These are phyloP conservation scores for Calliopsis andreniformis DNA, from an alignment of 1,140 invertebrate genomes.

Conservation along the genomic window DNA sequence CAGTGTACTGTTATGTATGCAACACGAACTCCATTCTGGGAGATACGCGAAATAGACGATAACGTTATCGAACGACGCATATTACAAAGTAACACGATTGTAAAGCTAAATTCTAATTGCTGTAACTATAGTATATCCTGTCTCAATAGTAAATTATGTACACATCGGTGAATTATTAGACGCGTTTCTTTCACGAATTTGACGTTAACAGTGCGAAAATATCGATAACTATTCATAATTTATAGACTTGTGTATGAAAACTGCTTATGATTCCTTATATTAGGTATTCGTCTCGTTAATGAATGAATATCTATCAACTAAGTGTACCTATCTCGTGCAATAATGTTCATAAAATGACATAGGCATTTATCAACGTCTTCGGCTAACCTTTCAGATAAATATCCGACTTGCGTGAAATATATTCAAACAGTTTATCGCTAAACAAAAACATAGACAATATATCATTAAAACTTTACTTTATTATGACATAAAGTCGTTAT, in stretches of 20 bases:
- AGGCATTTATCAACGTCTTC: neutral
- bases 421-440: neutral
- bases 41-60: constrained; percentile 17
- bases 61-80: constrained; percentile 5
- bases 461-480: no score
- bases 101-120: constrained; percentile 26
- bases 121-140: neutral
- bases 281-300: neutral
- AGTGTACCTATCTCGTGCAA: neutral
- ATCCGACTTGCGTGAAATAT: neutral
- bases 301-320: neutral
- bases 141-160: constrained; percentile 7
- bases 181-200: constrained; percentile 4
- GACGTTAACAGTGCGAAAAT: neutral
- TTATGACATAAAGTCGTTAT: neutral
- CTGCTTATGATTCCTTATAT: no score
- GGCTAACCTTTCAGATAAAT: neutral
- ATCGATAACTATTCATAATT: neutral
- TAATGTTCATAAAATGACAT: neutral
- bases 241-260: neutral
- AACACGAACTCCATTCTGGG: neutral
- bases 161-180: neutral
- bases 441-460: no score
- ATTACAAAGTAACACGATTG: constrained; percentile 29
- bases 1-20: constrained; percentile 1